Evolutionary conservation across 2,888 invertebrate genomes (phyloP).

Genomic region (Mamestra brassicae): DNA sequence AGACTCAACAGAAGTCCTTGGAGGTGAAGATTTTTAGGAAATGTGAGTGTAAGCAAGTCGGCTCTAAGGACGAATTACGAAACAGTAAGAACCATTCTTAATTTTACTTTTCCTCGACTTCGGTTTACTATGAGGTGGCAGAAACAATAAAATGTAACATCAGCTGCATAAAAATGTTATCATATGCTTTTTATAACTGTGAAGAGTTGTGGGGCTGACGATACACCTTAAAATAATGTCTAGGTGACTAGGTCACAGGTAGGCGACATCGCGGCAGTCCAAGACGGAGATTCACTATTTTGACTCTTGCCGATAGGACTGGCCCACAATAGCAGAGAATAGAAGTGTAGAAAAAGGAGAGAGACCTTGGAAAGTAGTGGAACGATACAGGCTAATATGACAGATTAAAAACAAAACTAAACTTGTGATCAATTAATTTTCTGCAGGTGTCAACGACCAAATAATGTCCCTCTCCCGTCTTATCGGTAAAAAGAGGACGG

Average conservation of each 20-base stretch:
- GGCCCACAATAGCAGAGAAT: background rate
- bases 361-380: background rate
- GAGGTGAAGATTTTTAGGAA: conserved; percentile 35
- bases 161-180: no score
- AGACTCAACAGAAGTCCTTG: conserved; percentile 20
- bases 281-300: background rate
- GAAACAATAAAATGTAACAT: background rate
- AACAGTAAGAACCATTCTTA: conserved; percentile 26
- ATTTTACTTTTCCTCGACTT: no score
- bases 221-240: no score
- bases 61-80: conserved; percentile 11
- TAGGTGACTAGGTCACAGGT: no score
- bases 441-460: conserved; percentile 33
- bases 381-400: background rate
- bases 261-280: background rate
- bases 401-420: background rate
- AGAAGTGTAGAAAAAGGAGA: background rate
- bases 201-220: background rate
- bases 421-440: background rate
- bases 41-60: background rate
- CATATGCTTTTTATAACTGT: background rate
- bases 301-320: background rate
- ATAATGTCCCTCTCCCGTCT: conserved; percentile 52
- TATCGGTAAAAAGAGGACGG: conserved; percentile 55
- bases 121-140: no score